These are phyloP conservation scores for Xiphophorus maculatus DNA, from an alignment of 2,113 vertebrate species.

Conservation along the genomic window DNA sequence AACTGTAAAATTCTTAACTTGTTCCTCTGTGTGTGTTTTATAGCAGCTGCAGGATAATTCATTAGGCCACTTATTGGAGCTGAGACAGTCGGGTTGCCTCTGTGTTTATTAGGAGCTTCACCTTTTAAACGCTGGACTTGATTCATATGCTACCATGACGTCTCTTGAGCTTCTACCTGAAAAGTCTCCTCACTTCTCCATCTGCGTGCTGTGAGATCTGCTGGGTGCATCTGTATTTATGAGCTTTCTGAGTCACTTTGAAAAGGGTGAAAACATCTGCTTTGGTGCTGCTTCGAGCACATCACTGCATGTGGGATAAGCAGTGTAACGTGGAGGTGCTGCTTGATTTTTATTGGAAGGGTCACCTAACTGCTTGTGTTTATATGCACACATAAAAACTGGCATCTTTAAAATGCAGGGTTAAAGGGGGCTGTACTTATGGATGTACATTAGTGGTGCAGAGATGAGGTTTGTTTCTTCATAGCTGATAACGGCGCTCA, in stretches of 20 bases:
- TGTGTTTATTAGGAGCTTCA: conserved; percentile 29
- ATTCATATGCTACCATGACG: conserved; percentile 41
- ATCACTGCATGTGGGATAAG: conserved; percentile 33
- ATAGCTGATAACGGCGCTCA: neutral
- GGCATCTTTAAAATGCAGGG: conserved; percentile 1
- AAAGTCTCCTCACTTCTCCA: conserved; percentile 32
- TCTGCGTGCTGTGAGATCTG: conserved; percentile 31
- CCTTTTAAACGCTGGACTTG: conserved; percentile 9
- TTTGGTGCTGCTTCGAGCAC: conserved; percentile 48
- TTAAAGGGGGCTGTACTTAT: neutral
- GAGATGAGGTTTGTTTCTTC: neutral
- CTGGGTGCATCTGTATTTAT: conserved; percentile 61
- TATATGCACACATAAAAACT: conserved; percentile 6
- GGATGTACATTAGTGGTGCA: conserved; percentile 1
- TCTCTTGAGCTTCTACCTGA: conserved; percentile 43
- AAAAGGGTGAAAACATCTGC: conserved; percentile 59
- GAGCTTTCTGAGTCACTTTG: conserved; percentile 51
- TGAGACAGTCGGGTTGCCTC: neutral
- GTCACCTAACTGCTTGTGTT: conserved; percentile 23
- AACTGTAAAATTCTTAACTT: conserved; percentile 42
- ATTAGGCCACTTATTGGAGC: conserved; percentile 8
- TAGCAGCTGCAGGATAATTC: conserved; percentile 22
- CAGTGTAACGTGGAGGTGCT: conserved; percentile 7
- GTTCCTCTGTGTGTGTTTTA: conserved; percentile 31
- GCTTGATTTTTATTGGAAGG: conserved; percentile 25